These are phyloP conservation scores for Oryzias woworae DNA, from an alignment of 2,113 vertebrate genomes.

Conservation along the genomic window DNA sequence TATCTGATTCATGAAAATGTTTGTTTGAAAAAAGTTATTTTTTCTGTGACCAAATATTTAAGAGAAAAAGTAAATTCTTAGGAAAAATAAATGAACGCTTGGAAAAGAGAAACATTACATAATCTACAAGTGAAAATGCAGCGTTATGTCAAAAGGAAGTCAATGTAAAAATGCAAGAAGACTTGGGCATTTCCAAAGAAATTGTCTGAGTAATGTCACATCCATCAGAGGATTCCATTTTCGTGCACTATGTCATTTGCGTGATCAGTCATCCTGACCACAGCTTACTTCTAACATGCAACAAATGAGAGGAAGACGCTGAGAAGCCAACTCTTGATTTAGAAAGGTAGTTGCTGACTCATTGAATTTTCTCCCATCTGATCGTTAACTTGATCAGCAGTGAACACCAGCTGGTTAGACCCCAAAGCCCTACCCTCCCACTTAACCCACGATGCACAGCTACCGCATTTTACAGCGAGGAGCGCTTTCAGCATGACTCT, in stretches of 20 bases:
- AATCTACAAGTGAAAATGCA: too few species aligned
- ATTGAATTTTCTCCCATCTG: slow-evolving; percentile 20
- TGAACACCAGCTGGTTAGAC: slow-evolving; percentile 48
- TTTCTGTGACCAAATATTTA: too few species aligned
- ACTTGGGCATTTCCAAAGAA: background rate
- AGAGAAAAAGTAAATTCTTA: too few species aligned
- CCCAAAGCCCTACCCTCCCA: slow-evolving; percentile 47
- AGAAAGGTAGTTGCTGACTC: slow-evolving; percentile 35
- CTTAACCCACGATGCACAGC: slow-evolving; percentile 5
- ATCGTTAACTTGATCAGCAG: slow-evolving; percentile 26
- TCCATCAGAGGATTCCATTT: slow-evolving; percentile 3
- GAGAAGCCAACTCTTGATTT: slow-evolving; percentile 8
- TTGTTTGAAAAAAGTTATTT: too few species aligned
- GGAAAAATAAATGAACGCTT: too few species aligned
- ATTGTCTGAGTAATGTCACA: background rate
- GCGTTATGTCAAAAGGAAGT: too few species aligned
- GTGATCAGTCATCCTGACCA: slow-evolving; percentile 49
- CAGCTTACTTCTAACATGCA: slow-evolving; percentile 28
- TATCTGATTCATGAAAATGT: too few species aligned
- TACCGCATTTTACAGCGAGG: slow-evolving; percentile 7
- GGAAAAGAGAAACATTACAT: too few species aligned
- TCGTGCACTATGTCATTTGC: slow-evolving; percentile 4
- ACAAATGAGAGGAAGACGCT: background rate
- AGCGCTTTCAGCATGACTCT: slow-evolving; percentile 43
- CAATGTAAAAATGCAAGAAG: background rate